phyloP scores from a whole-genome alignment of 2,113 vertebrate genomes.

The Siniperca knerii region DNA sequence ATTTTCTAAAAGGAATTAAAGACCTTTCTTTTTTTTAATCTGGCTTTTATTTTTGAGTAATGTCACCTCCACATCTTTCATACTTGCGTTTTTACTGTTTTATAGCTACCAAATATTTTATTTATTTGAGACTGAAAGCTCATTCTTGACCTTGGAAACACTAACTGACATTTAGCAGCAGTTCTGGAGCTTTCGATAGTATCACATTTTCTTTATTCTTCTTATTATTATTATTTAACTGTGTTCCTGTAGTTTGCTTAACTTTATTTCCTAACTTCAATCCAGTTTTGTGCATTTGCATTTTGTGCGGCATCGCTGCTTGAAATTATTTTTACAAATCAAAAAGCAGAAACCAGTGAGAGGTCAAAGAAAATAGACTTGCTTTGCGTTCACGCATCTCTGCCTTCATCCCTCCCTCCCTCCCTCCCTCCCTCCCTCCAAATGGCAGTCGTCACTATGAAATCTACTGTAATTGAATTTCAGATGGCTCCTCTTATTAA shows the following conservation, averaged over 20 bases:
- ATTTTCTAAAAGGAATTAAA: neutral
- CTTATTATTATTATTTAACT: no score
- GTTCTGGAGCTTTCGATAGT: neutral
- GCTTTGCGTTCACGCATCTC: conserved; percentile 18
- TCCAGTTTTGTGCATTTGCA: neutral
- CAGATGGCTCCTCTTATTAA: conserved; percentile 76
- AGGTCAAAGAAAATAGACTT: conserved; percentile 55
- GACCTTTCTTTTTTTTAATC: neutral
- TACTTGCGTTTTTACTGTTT: neutral
- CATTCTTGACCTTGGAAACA: neutral
- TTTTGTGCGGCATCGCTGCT: neutral
- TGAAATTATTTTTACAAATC: neutral
- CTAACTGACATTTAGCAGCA: neutral
- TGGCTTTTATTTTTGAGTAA: neutral
- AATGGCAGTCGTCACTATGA: conserved; percentile 60
- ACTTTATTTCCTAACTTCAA: neutral
- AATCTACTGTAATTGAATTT: conserved; percentile 86
- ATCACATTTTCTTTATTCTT: neutral
- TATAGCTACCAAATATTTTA: neutral
- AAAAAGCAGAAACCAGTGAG: conserved; percentile 42
- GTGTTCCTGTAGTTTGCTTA: neutral
- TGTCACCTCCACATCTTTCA: neutral
- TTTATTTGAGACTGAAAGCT: neutral
- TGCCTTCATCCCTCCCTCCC: conserved; percentile 26
- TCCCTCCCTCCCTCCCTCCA: conserved; percentile 46